Conservation (phyloP, 2,113 vertebrate genomes). For the Pycnonotus jocosus region DNA sequence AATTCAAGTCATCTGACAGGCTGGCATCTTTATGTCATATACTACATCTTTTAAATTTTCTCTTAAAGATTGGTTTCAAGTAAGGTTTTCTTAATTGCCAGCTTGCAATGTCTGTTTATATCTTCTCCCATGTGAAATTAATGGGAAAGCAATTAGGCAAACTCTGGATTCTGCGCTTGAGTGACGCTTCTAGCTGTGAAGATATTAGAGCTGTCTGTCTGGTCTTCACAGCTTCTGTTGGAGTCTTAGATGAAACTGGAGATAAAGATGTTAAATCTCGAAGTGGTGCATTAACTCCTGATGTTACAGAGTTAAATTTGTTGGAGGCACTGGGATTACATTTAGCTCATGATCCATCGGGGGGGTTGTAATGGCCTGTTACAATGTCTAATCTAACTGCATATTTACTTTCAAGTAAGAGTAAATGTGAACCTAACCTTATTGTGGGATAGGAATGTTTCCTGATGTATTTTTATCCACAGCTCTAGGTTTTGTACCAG, state of each 20-base stretch:
- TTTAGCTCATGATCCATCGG: not conserved
- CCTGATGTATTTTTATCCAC: not conserved
- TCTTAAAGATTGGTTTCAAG: not conserved
- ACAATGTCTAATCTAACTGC: not conserved
- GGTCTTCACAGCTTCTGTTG: not conserved
- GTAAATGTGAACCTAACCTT: not conserved
- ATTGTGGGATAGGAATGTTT: not conserved
- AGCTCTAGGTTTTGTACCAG: not conserved
- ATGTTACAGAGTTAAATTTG: not conserved
- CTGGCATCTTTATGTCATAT: not conserved
- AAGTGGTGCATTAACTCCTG: not conserved
- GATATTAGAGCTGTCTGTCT: not conserved
- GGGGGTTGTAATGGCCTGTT: not conserved
- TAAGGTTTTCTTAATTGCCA: not conserved
- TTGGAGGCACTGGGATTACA: not conserved
- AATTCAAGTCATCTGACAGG: not conserved
- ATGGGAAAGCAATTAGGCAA: not conserved
- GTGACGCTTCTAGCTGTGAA: not conserved
- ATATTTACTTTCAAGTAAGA: not conserved
- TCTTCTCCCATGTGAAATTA: slow-evolving; percentile 11
- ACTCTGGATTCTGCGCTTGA: not conserved
- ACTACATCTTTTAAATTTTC: not conserved
- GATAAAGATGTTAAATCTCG: not conserved
- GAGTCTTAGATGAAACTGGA: not conserved
- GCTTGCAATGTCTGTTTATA: not conserved